Percentiles rank a stretch among this genome's conserved stretches.
Evolutionary conservation across 37 sponge, comb jelly and placozoan genomes (phyloP).

Genomic region (Geodia barretti): DNA sequence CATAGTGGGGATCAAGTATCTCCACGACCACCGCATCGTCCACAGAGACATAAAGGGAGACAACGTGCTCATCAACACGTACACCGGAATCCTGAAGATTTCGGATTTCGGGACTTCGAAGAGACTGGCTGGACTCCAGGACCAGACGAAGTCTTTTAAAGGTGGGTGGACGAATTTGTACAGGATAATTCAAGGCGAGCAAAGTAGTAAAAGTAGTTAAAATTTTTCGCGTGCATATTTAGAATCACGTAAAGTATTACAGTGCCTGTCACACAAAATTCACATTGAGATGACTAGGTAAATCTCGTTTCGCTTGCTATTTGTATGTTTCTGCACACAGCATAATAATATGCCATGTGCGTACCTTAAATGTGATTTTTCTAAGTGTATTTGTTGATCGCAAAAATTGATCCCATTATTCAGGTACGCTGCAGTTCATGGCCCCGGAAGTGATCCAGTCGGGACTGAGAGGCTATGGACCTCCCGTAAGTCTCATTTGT

Average conservation of each 20-base stretch:
- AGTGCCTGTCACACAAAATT: too few species aligned
- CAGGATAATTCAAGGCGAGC: too few species aligned
- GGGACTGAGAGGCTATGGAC: slow-evolving; percentile 93
- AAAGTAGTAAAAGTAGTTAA: too few species aligned
- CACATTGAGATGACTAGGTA: too few species aligned
- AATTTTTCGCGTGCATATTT: too few species aligned
- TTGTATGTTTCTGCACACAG: too few species aligned
- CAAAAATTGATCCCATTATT: too few species aligned
- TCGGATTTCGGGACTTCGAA: slow-evolving; percentile 93
- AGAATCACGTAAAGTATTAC: too few species aligned
- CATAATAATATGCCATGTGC: too few species aligned
- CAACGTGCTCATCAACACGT: slow-evolving; percentile 91
- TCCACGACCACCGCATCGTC: slow-evolving; percentile 78
- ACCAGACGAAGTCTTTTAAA: slow-evolving; percentile 70
- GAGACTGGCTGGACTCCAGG: slow-evolving; percentile 77
- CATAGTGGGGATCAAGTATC: slow-evolving; percentile 75
- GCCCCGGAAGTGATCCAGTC: slow-evolving; percentile 90
- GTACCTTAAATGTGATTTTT: too few species aligned
- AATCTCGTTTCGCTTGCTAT: too few species aligned
- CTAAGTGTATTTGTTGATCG: too few species aligned
- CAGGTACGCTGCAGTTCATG: slow-evolving; percentile 96
- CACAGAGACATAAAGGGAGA: slow-evolving; percentile 92
- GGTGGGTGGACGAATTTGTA: slow-evolving; percentile 80
- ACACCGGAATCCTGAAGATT: slow-evolving; percentile 86
- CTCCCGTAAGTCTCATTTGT: slow-evolving; percentile 45